phyloP scores from a whole-genome alignment of 2,797 vertebrate genomes.

The Melanotaenia trifasciata region DNA sequence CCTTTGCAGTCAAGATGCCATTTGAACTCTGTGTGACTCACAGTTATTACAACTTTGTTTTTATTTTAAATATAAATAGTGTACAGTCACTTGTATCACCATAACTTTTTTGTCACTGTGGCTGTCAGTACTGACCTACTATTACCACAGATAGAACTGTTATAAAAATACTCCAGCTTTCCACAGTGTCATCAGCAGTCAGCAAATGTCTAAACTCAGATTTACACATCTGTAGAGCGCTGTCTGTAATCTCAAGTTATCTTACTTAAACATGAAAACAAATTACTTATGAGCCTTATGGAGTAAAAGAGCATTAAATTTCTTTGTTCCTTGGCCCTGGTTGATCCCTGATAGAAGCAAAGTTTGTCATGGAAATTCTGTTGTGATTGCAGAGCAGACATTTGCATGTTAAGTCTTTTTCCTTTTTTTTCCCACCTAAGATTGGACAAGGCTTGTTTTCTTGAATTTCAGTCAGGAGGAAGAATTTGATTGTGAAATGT shows the following conservation, averaged over 20 bases:
- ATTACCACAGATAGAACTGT: constrained; percentile 1
- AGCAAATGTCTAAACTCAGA: background rate
- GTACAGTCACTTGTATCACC: background rate
- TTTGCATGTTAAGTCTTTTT: constrained; percentile 43
- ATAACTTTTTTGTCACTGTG: constrained; percentile 3
- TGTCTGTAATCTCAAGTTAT: constrained; percentile 11
- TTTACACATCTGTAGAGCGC: background rate
- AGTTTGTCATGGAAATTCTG: constrained; percentile 27
- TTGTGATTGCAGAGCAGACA: constrained; percentile 26
- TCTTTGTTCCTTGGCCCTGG: background rate
- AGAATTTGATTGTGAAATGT: constrained; percentile 58
- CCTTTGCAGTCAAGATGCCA: background rate
- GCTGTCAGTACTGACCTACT: constrained; percentile 9
- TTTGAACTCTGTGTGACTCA: background rate
- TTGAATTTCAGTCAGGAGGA: constrained; percentile 47
- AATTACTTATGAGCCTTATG: background rate
- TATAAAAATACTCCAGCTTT: constrained; percentile 15
- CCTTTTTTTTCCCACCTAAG: background rate
- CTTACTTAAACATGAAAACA: constrained; percentile 9
- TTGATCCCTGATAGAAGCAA: background rate
- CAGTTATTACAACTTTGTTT: background rate
- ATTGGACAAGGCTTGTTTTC: constrained; percentile 53
- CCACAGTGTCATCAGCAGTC: constrained; percentile 8
- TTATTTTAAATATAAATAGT: background rate
- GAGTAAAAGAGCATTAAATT: background rate